phyloP scores from a whole-genome alignment of 1,140 invertebrate species.

The Idris sp. region DNA sequence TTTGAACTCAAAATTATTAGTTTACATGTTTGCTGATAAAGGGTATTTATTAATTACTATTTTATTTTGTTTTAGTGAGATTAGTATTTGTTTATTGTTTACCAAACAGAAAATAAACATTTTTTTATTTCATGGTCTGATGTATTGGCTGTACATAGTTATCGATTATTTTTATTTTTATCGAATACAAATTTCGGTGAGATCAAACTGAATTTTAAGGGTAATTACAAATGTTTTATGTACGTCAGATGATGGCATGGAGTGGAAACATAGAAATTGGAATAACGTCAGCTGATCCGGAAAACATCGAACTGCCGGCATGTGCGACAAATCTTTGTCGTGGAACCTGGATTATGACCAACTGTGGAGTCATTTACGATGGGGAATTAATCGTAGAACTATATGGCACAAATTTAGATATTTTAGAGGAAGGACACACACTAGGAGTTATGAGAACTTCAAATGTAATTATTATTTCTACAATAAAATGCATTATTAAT shows the following conservation, averaged over 20 bases:
- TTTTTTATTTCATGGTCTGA: too few relatives aligned
- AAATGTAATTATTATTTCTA: slow-evolving; percentile 78
- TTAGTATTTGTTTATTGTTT: too few relatives aligned
- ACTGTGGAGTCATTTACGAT: slow-evolving; percentile 90
- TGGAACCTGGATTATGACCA: slow-evolving; percentile 94
- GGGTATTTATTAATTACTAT: too few relatives aligned
- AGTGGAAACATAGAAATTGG: slow-evolving; percentile 96
- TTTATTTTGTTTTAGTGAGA: too few relatives aligned
- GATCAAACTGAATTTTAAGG: too few relatives aligned
- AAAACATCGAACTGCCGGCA: slow-evolving; percentile 87
- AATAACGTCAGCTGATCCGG: slow-evolving; percentile 90
- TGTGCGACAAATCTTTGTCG: slow-evolving; percentile 90
- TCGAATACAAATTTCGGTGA: neutral
- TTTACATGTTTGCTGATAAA: too few relatives aligned
- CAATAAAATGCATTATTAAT: slow-evolving; percentile 4
- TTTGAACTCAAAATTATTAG: too few relatives aligned
- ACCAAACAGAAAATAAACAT: too few relatives aligned
- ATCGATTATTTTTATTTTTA: neutral
- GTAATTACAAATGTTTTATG: neutral
- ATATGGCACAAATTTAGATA: slow-evolving; percentile 91
- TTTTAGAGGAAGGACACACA: slow-evolving; percentile 89
- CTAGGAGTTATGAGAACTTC: slow-evolving; percentile 90
- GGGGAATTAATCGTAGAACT: slow-evolving; percentile 87
- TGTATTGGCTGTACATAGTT: too few relatives aligned
- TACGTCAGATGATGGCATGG: slow-evolving; percentile 86